phyloP scores from a whole-genome alignment of 2,888 invertebrate genomes.

The Oxycera nigricornis region DNA sequence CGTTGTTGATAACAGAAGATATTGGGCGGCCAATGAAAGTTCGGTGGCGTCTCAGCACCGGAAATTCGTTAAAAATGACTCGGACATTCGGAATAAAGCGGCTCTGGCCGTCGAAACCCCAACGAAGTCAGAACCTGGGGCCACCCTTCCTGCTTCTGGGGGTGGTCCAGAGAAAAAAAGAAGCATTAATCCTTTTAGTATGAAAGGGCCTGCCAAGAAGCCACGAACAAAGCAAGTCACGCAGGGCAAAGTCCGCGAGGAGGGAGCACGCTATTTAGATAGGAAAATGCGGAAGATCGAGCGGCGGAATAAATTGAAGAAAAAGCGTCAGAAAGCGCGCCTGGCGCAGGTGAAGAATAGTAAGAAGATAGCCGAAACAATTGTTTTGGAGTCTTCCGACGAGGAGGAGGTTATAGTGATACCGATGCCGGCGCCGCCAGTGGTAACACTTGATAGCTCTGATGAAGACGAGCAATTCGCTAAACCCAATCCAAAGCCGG shows the following conservation, averaged over 20 bases:
- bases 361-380: constrained; percentile 47
- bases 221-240: neutral
- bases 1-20: neutral
- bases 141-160: constrained; percentile 48
- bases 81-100: too few species aligned
- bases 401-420: constrained; percentile 58
- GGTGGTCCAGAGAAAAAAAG: constrained; percentile 48
- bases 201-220: neutral
- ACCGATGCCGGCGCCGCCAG: constrained; percentile 54
- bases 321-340: constrained; percentile 53
- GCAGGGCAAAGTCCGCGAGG: too few species aligned
- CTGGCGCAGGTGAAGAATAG: constrained; percentile 44
- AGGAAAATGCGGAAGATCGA: constrained; percentile 53
- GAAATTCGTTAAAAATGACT: neutral
- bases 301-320: constrained; percentile 52
- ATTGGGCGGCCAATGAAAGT: neutral
- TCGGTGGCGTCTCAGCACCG: constrained; percentile 9
- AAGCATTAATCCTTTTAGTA: constrained; percentile 41
- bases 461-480: constrained; percentile 49
- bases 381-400: constrained; percentile 51
- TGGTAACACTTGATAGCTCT: constrained; percentile 56
- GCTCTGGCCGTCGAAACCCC: too few species aligned
- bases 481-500: constrained; percentile 39
- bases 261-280: constrained; percentile 50
- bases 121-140: constrained; percentile 12